Base-by-base conservation (phyloP, 1,140 invertebrate genomes). In the Zaprionus africanus region DNA sequence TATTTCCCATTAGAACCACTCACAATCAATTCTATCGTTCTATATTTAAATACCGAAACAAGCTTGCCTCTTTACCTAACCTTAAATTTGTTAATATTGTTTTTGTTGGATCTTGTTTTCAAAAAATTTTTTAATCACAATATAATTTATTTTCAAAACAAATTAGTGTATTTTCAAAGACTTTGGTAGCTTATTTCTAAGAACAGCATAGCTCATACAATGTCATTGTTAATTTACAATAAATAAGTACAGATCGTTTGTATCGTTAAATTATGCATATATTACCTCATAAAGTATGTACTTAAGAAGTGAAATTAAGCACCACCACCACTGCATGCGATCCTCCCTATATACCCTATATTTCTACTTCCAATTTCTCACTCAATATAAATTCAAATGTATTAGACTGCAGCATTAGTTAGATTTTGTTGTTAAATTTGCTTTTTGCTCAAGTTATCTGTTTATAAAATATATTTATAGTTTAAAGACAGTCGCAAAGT, bases 201-300 rank as follows among this genome's bases (percentile, higher is more conserved):
- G 26, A n/a, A n/a, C 13, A 2, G 12, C 51, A 13, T 54, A 54
- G 51, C 13, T 26, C 13, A 56, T 28, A 31, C 5, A 24, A 46
- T 17, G 15, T 56, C n/a, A 53, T 61, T 61, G 43, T 22, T 22
- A 22, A 38, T 43, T 51, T 51, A 53, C 19, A 56, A 56, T 36
- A 51, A 43, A 12, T 60, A 12, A 68, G 12, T 53, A 54, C 24
- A 63, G 13, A 69, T 43, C 46, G 57, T 24, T 70, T 22, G n/a
- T 73, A 56, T 58, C 41, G 53, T 63, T 56, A 58, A 56, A 59
- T 61, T 68, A 66, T 64, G 46, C 51, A 62, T 65, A 49, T 73
- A 74, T 82, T 82, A 81, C 82, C 79, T 85, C 75, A 68, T 79
- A 53, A 69, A 79, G 57, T 69, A 72, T 64, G 82, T 85, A 85